A percentile compares a stretch with the other conserved stretches of the same genome.
Evolutionary conservation across 2,888 invertebrate genomes (phyloP).

Genomic region (Mystacides longicornis): DNA sequence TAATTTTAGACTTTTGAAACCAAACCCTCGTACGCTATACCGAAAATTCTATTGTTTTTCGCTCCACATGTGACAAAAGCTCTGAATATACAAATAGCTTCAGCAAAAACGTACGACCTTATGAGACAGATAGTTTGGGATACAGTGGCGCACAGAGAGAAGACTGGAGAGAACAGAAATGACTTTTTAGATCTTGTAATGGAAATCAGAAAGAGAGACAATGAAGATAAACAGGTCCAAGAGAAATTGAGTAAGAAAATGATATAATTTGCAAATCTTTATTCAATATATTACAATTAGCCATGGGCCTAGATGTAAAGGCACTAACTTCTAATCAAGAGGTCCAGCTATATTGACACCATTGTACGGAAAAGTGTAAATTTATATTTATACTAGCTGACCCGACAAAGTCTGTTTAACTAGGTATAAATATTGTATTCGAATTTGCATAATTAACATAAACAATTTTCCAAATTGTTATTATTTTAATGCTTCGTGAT

Average conservation of each 20-base stretch:
- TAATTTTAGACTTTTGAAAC: slow-evolving; percentile 10
- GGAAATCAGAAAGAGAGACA: slow-evolving; percentile 26
- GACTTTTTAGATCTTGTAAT: slow-evolving; percentile 29
- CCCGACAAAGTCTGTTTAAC: too few relatives aligned
- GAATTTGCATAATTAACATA: too few relatives aligned
- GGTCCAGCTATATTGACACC: too few relatives aligned
- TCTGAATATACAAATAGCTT: slow-evolving; percentile 7
- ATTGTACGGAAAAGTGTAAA: too few relatives aligned
- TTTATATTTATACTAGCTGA: too few relatives aligned
- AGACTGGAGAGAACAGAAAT: slow-evolving; percentile 25
- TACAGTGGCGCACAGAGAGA: slow-evolving; percentile 24
- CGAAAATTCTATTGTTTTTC: slow-evolving; percentile 12
- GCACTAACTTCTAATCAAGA: too few relatives aligned
- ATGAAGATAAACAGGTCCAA: slow-evolving; percentile 13
- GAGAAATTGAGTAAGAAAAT: slow-evolving; percentile 11
- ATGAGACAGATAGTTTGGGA: slow-evolving; percentile 25
- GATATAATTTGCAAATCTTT: too few relatives aligned
- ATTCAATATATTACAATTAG: too few relatives aligned
- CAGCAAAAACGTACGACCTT: slow-evolving; percentile 21
- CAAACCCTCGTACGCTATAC: slow-evolving; percentile 9
- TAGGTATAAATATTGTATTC: too few relatives aligned
- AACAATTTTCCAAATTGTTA: too few relatives aligned
- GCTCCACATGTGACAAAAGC: slow-evolving; percentile 11
- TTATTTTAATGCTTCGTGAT: too few relatives aligned
- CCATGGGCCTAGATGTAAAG: too few relatives aligned